A percentile compares a stretch with the other conserved stretches of the same genome.
These are phyloP conservation scores for Mactra quadrangularis DNA, from an alignment of 1,140 invertebrate genomes.

Conservation along the genomic window DNA sequence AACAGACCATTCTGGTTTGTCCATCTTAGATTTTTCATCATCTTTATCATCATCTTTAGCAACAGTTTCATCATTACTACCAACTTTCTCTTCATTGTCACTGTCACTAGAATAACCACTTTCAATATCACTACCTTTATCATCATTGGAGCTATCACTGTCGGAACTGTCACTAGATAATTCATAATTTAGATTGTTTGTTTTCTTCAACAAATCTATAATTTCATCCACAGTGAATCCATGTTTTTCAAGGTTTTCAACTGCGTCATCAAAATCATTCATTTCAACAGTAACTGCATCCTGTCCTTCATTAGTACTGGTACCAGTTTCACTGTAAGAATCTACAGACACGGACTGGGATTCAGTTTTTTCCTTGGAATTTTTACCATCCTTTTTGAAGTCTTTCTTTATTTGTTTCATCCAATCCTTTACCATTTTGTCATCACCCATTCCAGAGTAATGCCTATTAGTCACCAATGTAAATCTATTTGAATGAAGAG, in stretches of 20 bases:
- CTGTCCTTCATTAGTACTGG: background rate
- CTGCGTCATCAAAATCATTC: background rate
- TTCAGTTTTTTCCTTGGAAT: background rate
- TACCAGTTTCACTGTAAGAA: background rate
- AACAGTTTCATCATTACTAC: background rate
- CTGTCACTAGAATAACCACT: background rate
- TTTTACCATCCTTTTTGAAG: slow-evolving; percentile 18
- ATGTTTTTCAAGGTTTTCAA: slow-evolving; percentile 39
- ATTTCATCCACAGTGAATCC: slow-evolving; percentile 38
- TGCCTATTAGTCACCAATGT: too few relatives aligned
- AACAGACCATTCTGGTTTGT: slow-evolving; percentile 18
- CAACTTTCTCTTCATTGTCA: background rate
- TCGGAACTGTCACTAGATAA: background rate
- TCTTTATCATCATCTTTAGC: background rate
- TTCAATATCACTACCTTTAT: slow-evolving; percentile 7
- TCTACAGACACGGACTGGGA: background rate
- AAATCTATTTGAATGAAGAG: too few relatives aligned
- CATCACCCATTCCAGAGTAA: slow-evolving; percentile 38
- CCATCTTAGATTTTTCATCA: background rate
- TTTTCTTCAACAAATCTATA: slow-evolving; percentile 35
- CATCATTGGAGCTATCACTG: slow-evolving; percentile 3
- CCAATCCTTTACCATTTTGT: slow-evolving; percentile 40
- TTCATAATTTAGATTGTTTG: background rate
- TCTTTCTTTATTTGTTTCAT: slow-evolving; percentile 49
- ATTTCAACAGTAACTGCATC: too few relatives aligned